Percentiles rank a stretch among this genome's conserved stretches.
phyloP scores from a whole-genome alignment of 2,113 vertebrate genomes.

The Narcine bancroftii region DNA sequence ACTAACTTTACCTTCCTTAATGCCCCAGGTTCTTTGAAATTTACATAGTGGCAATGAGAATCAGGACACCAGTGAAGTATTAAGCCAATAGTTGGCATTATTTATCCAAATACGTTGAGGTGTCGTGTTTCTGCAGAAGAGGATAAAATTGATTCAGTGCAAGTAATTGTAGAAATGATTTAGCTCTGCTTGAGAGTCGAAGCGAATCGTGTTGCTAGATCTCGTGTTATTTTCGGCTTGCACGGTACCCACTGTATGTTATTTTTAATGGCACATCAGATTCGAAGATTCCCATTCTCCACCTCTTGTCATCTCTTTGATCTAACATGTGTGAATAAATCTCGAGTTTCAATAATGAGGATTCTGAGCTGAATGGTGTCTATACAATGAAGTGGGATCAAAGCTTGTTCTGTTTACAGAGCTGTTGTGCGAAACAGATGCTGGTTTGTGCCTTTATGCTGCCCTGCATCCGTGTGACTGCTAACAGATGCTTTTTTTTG shows the following conservation, averaged over 20 bases:
- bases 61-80: neutral
- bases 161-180: neutral
- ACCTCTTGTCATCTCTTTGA: neutral
- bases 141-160: neutral
- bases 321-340: neutral
- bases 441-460: conserved; percentile 8
- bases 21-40: neutral
- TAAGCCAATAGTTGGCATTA: neutral
- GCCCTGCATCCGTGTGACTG: conserved; percentile 23
- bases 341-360: neutral
- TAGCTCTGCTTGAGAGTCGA: neutral
- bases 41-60: neutral
- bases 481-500: conserved; percentile 33
- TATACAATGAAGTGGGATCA: conserved; percentile 14
- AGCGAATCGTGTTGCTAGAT: neutral
- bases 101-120: neutral
- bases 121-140: neutral
- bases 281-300: neutral
- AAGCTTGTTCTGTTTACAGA: conserved; percentile 29
- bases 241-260: neutral
- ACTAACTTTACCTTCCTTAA: too few relatives aligned
- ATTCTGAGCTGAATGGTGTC: neutral
- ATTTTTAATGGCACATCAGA: neutral
- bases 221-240: neutral
- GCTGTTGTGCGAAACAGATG: conserved; percentile 33